Evolutionary conservation across 2,113 vertebrate genomes (phyloP).

Genomic region (Corvus hawaiiensis): DNA sequence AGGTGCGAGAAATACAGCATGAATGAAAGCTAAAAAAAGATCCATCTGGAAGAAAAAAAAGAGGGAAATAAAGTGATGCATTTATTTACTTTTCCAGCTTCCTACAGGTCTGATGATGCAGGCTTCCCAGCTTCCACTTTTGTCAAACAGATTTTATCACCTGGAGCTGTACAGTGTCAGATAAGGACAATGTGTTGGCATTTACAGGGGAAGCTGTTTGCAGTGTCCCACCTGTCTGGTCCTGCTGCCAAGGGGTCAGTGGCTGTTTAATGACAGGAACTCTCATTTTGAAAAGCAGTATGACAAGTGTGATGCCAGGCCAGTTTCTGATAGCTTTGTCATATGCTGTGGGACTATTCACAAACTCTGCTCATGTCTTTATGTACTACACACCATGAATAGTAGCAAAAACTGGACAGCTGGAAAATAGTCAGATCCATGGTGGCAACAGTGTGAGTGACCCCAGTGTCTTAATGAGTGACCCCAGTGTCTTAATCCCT

Average conservation of each 20-base stretch:
- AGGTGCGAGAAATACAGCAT: background rate
- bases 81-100: background rate
- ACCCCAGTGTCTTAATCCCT: background rate
- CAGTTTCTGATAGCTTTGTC: background rate
- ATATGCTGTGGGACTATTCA: background rate
- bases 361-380: background rate
- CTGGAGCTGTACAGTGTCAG: background rate
- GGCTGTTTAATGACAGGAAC: background rate
- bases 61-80: background rate
- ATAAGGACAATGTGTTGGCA: background rate
- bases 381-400: background rate
- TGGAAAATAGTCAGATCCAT: background rate
- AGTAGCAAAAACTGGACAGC: background rate
- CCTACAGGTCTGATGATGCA: background rate
- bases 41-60: background rate
- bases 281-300: background rate
- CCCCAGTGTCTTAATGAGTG: background rate
- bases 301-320: background rate
- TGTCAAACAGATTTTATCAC: background rate
- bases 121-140: background rate
- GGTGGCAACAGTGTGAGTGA: background rate
- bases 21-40: background rate
- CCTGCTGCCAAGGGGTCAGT: background rate
- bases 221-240: background rate
- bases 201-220: background rate